Conservation (phyloP, 2,113 vertebrate genomes). For the Trematocara variabile region DNA sequence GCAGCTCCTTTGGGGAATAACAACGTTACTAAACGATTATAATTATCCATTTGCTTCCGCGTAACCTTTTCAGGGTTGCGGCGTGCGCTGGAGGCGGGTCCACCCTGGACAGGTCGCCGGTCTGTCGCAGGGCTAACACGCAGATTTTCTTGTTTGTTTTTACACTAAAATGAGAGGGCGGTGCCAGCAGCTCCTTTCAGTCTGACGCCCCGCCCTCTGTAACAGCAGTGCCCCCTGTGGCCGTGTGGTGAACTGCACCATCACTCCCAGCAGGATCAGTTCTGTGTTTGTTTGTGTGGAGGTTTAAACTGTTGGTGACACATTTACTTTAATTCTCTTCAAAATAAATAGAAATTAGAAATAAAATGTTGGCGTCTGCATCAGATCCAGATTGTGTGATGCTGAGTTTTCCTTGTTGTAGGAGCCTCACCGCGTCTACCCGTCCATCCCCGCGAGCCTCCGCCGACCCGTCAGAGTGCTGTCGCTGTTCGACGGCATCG, state of each 20-base stretch:
- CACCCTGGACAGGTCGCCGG: no score
- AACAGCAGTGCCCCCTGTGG: background rate
- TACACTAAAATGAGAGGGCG: background rate
- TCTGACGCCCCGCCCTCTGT: background rate
- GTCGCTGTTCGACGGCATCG: constrained; percentile 91
- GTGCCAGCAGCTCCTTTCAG: background rate
- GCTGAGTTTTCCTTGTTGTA: constrained; percentile 7
- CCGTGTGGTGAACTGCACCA: background rate
- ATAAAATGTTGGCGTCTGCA: background rate
- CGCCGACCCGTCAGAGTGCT: constrained; percentile 85
- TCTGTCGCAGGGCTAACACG: no score
- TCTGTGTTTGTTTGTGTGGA: background rate
- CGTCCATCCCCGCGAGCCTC: constrained; percentile 78
- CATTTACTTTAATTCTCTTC: background rate
- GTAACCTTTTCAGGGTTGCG: no score
- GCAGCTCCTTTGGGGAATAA: no score
- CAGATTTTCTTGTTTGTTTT: background rate
- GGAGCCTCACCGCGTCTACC: constrained; percentile 89
- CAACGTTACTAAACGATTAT: no score
- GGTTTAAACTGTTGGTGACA: background rate
- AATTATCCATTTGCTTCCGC: no score
- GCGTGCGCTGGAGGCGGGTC: no score
- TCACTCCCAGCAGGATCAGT: background rate
- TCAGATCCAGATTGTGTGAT: background rate
- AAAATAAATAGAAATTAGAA: background rate